Conservation (phyloP, 2,113 vertebrate genomes). For the Eleginops maclovinus region DNA sequence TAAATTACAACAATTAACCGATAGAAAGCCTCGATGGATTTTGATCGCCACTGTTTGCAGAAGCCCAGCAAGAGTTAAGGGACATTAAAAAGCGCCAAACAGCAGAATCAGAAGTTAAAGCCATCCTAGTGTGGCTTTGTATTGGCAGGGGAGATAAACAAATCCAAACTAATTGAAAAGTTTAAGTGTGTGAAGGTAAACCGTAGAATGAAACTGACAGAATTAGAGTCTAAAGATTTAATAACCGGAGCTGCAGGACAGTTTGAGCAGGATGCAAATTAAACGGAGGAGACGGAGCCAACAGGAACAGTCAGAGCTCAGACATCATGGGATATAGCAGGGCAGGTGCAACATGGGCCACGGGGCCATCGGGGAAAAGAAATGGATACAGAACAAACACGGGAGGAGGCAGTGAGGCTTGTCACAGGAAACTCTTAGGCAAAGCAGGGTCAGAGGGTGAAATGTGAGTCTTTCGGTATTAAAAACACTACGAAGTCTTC, state of each 20-base stretch:
- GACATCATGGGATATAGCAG: slow-evolving; percentile 42
- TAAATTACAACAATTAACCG: not conserved
- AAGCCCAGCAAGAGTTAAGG: slow-evolving; percentile 7
- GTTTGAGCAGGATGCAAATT: slow-evolving; percentile 46
- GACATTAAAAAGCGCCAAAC: slow-evolving; percentile 36
- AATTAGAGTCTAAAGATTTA: slow-evolving; percentile 21
- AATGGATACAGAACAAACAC: slow-evolving; percentile 45
- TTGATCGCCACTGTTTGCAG: slow-evolving; percentile 9
- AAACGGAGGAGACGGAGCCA: slow-evolving; percentile 26
- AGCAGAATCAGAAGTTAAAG: slow-evolving; percentile 29
- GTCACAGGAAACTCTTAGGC: slow-evolving; percentile 22
- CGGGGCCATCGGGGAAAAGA: slow-evolving; percentile 25
- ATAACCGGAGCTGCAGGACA: slow-evolving; percentile 20
- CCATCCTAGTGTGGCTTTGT: slow-evolving; percentile 15
- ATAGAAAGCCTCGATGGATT: slow-evolving; percentile 13
- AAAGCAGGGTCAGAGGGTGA: slow-evolving; percentile 34
- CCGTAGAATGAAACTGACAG: slow-evolving; percentile 22
- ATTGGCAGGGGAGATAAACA: slow-evolving; percentile 34
- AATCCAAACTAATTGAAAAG: slow-evolving; percentile 42
- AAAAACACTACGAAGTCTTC: not conserved
- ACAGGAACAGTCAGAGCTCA: slow-evolving; percentile 35
- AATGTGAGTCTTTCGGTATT: slow-evolving; percentile 6
- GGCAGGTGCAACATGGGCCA: slow-evolving; percentile 52
- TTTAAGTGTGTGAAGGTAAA: slow-evolving; percentile 21
- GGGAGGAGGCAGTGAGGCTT: slow-evolving; percentile 26